Percentiles rank a stretch among this genome's conserved stretches.
These are phyloP conservation scores for Hydropsyche tenuis DNA, from an alignment of 1,140 invertebrate genomes.

Conservation along the genomic window DNA sequence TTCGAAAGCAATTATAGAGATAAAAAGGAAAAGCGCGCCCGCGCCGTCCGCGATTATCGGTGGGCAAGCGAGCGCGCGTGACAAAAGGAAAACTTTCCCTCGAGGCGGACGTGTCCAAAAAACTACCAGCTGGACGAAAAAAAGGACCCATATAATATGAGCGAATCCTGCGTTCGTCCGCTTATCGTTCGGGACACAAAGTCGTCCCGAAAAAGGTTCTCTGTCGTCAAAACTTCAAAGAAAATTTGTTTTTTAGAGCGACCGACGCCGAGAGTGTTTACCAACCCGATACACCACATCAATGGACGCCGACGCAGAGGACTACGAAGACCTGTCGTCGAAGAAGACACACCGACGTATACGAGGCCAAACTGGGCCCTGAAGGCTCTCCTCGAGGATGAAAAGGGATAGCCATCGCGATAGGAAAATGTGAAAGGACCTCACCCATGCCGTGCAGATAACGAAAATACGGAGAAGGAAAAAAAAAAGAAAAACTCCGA, in stretches of 20 bases:
- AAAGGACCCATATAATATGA: slow-evolving; percentile 17
- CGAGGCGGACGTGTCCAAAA: neutral
- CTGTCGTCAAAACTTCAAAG: slow-evolving; percentile 25
- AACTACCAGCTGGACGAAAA: neutral
- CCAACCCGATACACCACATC: slow-evolving; percentile 37
- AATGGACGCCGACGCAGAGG: slow-evolving; percentile 29
- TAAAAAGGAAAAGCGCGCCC: too few relatives aligned
- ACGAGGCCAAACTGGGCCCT: neutral
- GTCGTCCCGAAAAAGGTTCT: slow-evolving; percentile 34
- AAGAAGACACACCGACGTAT: neutral
- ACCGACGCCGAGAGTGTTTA: slow-evolving; percentile 10
- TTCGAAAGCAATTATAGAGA: neutral
- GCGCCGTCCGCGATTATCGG: slow-evolving; percentile 3
- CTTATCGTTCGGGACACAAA: slow-evolving; percentile 16
- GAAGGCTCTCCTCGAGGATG: neutral
- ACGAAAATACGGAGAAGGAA: too few relatives aligned
- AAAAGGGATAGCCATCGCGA: neutral
- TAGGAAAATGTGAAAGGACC: slow-evolving; percentile 10
- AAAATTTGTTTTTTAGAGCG: slow-evolving; percentile 28
- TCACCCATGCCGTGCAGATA: too few relatives aligned
- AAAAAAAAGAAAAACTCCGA: too few relatives aligned
- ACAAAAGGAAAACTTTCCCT: neutral
- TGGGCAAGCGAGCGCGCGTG: neutral
- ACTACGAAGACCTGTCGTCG: neutral
- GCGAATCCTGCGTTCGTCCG: slow-evolving; percentile 3